phyloP scores from a whole-genome alignment of 2,888 invertebrate genomes.

The Silvanus unidentatus region DNA sequence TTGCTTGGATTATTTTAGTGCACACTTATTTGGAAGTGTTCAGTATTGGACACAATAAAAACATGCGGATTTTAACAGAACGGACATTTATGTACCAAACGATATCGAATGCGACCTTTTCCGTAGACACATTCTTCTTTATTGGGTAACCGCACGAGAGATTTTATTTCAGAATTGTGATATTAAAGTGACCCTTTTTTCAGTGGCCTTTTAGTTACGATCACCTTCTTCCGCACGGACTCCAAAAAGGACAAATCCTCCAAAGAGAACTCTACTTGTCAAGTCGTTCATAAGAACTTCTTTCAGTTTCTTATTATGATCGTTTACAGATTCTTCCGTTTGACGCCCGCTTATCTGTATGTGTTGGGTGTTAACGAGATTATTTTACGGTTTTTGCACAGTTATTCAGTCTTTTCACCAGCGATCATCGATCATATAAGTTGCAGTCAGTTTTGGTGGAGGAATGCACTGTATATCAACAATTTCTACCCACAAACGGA shows the following conservation, averaged over 20 bases:
- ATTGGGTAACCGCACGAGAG: constrained; percentile 60
- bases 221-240: constrained; percentile 63
- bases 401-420: constrained; percentile 67
- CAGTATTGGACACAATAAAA: constrained; percentile 70
- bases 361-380: constrained; percentile 71
- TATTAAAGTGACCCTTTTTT: constrained; percentile 22
- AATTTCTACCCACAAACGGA: constrained; percentile 70
- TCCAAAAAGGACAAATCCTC: constrained; percentile 48
- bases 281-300: constrained; percentile 45
- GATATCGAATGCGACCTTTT: constrained; percentile 78
- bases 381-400: constrained; percentile 64
- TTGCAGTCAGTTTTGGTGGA: constrained; percentile 78
- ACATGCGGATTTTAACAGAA: constrained; percentile 65
- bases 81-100: constrained; percentile 74
- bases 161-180: not conserved
- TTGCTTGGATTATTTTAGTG: constrained; percentile 79
- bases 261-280: constrained; percentile 33
- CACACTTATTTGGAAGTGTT: constrained; percentile 79
- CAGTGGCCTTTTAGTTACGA: constrained; percentile 67
- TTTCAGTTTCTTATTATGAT: constrained; percentile 50
- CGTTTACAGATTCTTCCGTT: constrained; percentile 61
- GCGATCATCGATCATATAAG: constrained; percentile 64
- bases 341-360: constrained; percentile 78
- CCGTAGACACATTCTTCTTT: constrained; percentile 82
- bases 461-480: constrained; percentile 77